Percentiles rank a stretch among this genome's conserved stretches.
phyloP scores from a whole-genome alignment of 2,113 vertebrate genomes.

The Ondatra zibethicus region DNA sequence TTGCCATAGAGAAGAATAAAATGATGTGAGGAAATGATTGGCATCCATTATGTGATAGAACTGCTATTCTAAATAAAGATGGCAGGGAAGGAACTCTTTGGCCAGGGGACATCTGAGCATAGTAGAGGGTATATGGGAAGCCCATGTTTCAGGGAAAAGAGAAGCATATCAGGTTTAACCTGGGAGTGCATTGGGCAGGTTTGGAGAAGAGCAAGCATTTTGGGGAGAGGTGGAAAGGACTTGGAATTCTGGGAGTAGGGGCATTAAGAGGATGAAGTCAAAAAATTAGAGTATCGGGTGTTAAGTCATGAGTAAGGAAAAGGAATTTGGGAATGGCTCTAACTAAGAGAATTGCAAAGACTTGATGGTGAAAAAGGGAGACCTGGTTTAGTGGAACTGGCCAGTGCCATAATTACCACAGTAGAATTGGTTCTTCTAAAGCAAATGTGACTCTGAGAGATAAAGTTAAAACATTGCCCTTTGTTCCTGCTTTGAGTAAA shows the following conservation, averaged over 20 bases:
- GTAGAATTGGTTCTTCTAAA: background rate
- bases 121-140: background rate
- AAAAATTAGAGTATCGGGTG: background rate
- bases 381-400: background rate
- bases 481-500: background rate
- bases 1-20: background rate
- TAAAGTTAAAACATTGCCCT: background rate
- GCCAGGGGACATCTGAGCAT: background rate
- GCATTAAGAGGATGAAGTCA: background rate
- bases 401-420: background rate
- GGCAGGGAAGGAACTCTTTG: background rate
- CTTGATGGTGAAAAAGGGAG: background rate
- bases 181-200: background rate
- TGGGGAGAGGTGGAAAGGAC: accelerated
- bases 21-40: background rate
- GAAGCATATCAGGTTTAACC: background rate
- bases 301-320: background rate
- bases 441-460: background rate
- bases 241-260: background rate
- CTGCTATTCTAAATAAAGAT: background rate
- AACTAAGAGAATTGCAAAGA: background rate
- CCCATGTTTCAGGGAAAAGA: background rate
- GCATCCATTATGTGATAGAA: background rate
- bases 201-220: background rate
- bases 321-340: background rate